Percentiles rank a stretch among this genome's conserved stretches.
phyloP scores from a whole-genome alignment of 2,113 vertebrate species.

The Ondatra zibethicus region DNA sequence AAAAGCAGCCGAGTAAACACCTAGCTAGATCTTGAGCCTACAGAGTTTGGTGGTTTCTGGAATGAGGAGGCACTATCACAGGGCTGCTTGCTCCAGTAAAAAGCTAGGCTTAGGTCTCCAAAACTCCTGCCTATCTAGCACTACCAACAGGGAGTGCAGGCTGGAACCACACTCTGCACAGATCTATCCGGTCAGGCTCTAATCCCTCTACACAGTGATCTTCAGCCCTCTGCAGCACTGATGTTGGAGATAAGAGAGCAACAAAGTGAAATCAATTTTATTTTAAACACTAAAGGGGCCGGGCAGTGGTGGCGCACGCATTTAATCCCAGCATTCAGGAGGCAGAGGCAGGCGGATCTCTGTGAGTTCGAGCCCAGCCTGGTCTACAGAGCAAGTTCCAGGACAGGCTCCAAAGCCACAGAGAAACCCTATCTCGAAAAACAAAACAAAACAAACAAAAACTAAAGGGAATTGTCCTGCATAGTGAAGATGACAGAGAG shows the following conservation, averaged over 20 bases:
- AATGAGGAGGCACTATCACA: too few relatives aligned
- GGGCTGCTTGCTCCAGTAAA: neutral
- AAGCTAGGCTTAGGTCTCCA: neutral
- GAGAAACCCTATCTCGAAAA: too few relatives aligned
- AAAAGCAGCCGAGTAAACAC: neutral
- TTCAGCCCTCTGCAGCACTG: neutral
- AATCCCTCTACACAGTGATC: accelerated
- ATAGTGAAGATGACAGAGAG: neutral
- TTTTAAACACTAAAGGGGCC: neutral
- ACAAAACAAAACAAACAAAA: too few relatives aligned
- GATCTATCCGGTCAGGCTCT: too few relatives aligned
- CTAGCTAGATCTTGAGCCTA: too few relatives aligned
- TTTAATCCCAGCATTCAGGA: too few relatives aligned
- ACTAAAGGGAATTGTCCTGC: neutral
- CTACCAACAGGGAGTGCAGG: neutral
- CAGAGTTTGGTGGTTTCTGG: neutral
- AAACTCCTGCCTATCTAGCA: neutral
- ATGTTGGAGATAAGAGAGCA: accelerated
- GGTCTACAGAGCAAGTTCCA: too few relatives aligned
- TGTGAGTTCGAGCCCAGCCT: too few relatives aligned
- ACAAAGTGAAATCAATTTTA: neutral
- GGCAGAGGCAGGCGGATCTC: too few relatives aligned
- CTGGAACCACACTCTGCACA: neutral
- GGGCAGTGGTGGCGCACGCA: too few relatives aligned
- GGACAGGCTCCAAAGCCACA: too few relatives aligned